Base-by-base conservation (phyloP, 2,888 invertebrate species). In the Caenorhabditis imperialis region DNA sequence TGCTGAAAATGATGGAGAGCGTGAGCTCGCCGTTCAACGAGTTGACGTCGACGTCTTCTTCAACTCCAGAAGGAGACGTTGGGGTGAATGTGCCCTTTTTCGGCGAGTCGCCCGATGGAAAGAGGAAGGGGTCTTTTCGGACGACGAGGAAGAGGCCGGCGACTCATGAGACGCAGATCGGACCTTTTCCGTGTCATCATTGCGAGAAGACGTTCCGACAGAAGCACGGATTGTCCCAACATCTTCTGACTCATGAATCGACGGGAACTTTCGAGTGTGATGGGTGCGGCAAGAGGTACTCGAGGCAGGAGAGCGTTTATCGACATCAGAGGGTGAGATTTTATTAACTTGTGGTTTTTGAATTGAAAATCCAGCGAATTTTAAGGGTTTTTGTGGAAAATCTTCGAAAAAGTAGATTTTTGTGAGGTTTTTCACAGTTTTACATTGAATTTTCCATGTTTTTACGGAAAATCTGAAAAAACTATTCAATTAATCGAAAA, bases 301-400 rank as follows among this genome's bases (percentile, higher is more conserved):
- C 72, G 16, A 40, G 72, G 18, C 63, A 63, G 47, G 72, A 72
- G 22, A 72, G 72, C 50, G 72, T 72, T 6, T 58, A 63, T 38
- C 22, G 72, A 14, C 72, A 72, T 35, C 63, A 63, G 47, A 57
- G 72, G 40, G 72, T 72, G 18, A 47, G 63, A 16, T 27, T 25
- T 40, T 42, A 5, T 12, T 7, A 42, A 10, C 6, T n/a, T 16
- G 6, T 10, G 35, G 35, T n/a, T n/a, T n/a, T n/a, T n/a, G n/a
- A n/a, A n/a, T n/a, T n/a, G n/a, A n/a, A n/a, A n/a, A n/a, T n/a
- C n/a, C n/a, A n/a, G n/a, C n/a, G n/a, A n/a, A n/a, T n/a, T n/a
- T n/a, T n/a, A n/a, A n/a, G n/a, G n/a, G n/a, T n/a, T n/a, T n/a
- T n/a, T n/a, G n/a, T n/a, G n/a, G n/a, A n/a, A n/a, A n/a, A n/a